These are phyloP conservation scores for Darevskia nairensis DNA, from an alignment of 2,797 vertebrate species.

Conservation along the genomic window DNA sequence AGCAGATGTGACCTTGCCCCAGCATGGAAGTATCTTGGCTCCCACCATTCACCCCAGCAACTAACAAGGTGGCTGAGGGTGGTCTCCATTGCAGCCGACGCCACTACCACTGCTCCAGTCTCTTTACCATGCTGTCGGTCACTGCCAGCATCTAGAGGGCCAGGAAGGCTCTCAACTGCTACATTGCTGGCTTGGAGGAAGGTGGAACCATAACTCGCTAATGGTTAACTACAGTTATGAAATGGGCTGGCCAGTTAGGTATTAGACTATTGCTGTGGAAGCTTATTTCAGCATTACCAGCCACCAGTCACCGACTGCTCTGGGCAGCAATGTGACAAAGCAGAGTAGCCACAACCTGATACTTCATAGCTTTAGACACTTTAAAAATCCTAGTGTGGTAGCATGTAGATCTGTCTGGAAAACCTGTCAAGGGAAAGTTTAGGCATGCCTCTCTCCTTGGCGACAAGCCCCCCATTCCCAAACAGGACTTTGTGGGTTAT, in stretches of 20 bases:
- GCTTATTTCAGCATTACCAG: neutral
- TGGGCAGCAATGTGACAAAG: conserved; percentile 41
- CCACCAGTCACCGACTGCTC: neutral
- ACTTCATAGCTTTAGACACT: neutral
- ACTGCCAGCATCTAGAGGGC: no score
- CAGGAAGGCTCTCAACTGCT: no score
- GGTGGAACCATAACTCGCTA: no score
- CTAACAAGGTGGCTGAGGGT: no score
- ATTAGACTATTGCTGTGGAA: neutral
- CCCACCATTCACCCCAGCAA: no score
- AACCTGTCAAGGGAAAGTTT: neutral
- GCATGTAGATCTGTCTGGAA: neutral
- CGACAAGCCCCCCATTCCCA: neutral
- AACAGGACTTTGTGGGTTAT: conserved; percentile 3
- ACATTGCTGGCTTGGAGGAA: no score
- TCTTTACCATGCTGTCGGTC: no score
- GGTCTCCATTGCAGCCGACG: no score
- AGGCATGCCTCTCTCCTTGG: neutral
- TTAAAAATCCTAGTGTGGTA: conserved; percentile 16
- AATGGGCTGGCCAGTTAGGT: neutral
- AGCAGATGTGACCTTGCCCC: no score
- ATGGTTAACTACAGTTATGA: no score
- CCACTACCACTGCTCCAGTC: no score
- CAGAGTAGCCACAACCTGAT: neutral
- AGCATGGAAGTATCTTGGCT: no score